A percentile compares a stretch with the other conserved stretches of the same genome.
Evolutionary conservation across 2,113 vertebrate species (phyloP).

Genomic region (Daboia siamensis): DNA sequence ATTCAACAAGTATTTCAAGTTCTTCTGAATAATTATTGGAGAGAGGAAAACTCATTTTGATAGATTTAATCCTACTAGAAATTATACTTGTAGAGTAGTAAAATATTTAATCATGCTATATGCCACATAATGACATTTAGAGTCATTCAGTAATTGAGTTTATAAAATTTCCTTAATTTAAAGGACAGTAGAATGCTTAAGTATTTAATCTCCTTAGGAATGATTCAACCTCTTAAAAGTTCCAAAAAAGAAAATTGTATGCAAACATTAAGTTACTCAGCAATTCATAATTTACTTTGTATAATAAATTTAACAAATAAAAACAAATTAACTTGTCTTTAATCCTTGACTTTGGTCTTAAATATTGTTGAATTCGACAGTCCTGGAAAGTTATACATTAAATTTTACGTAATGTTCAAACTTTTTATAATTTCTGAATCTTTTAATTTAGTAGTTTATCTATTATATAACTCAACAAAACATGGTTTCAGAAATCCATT

Average conservation of each 20-base stretch:
- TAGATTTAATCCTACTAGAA: constrained; percentile 64
- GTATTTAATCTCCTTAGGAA: constrained; percentile 65
- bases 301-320: neutral
- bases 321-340: neutral
- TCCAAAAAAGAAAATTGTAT: constrained; percentile 30
- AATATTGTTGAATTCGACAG: neutral
- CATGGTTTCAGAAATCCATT: neutral
- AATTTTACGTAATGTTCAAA: neutral
- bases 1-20: constrained; percentile 36
- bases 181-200: constrained; percentile 61
- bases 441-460: neutral
- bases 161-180: constrained; percentile 61
- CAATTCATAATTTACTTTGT: constrained; percentile 32
- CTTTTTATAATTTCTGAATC: neutral
- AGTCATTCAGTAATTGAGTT: constrained; percentile 63
- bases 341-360: neutral
- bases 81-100: constrained; percentile 47
- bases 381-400: neutral
- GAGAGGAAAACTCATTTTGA: constrained; percentile 60
- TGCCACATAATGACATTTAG: constrained; percentile 66
- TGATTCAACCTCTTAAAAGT: constrained; percentile 49
- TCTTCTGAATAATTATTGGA: constrained; percentile 66
- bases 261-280: constrained; percentile 12
- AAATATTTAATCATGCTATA: constrained; percentile 66
- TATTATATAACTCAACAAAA: neutral